Evolutionary conservation across 2,113 vertebrate genomes (phyloP).

Genomic region (Siniperca knerii): DNA sequence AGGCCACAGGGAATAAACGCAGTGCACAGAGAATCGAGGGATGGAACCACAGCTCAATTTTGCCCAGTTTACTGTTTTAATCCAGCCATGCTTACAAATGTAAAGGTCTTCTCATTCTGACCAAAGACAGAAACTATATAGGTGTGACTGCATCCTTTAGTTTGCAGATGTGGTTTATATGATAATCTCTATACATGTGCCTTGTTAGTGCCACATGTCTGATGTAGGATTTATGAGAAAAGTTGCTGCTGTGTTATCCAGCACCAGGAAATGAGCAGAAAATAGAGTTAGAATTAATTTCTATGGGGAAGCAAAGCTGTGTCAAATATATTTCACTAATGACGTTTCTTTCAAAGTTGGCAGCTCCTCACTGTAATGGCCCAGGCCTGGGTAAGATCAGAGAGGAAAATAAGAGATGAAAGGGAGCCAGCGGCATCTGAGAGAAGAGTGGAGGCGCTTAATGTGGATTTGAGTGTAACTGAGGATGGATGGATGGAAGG

Average conservation of each 20-base stretch:
- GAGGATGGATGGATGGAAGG: constrained; percentile 25
- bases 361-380: constrained; percentile 33
- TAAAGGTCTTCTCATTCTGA: constrained; percentile 17
- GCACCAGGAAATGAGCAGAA: constrained; percentile 38
- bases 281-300: constrained; percentile 52
- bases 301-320: constrained; percentile 24
- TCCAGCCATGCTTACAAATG: constrained; percentile 10
- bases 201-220: background rate
- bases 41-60: background rate
- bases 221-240: constrained; percentile 9
- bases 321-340: constrained; percentile 59
- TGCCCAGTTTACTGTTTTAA: background rate
- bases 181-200: constrained; percentile 1
- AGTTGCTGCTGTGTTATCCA: constrained; percentile 39
- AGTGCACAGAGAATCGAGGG: background rate
- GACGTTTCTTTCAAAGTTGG: constrained; percentile 46
- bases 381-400: constrained; percentile 45
- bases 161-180: background rate
- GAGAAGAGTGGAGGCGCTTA: constrained; percentile 17
- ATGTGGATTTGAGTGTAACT: constrained; percentile 35
- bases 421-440: constrained; percentile 43
- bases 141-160: background rate
- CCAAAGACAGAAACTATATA: background rate
- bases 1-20: background rate
- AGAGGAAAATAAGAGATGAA: constrained; percentile 57